A percentile compares a stretch with the other conserved stretches of the same genome.
Conservation (phyloP, 2,113 vertebrate genomes). For the Shinisaurus crocodilurus region DNA sequence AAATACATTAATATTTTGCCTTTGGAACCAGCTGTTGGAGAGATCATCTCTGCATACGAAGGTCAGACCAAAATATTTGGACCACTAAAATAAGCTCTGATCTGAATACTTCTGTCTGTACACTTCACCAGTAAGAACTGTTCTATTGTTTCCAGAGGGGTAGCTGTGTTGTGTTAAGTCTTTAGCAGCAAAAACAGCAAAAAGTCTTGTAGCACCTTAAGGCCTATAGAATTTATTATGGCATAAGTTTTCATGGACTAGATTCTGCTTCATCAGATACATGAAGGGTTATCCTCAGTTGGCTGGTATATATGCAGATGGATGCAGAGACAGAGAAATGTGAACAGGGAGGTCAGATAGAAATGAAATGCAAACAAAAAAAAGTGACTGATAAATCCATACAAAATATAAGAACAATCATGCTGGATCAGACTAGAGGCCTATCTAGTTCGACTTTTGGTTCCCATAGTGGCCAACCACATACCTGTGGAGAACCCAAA, state of each 20-base stretch:
- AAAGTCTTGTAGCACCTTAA: not conserved
- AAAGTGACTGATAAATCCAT: not conserved
- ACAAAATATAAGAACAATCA: not conserved
- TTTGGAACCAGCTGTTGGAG: conserved; percentile 3
- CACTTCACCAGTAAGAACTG: not conserved
- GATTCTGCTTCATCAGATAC: not conserved
- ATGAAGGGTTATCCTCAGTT: no score
- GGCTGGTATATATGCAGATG: not conserved
- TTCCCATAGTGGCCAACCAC: not conserved
- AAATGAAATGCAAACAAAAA: not conserved
- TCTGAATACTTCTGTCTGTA: conserved; percentile 13
- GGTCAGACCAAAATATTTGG: not conserved
- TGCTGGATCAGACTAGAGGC: not conserved
- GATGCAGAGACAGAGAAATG: not conserved
- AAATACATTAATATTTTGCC: conserved; percentile 33
- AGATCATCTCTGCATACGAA: not conserved
- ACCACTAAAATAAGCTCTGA: not conserved
- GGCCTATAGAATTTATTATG: not conserved
- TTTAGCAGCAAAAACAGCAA: not conserved
- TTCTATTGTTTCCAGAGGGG: conserved; percentile 18
- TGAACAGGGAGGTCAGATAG: not conserved
- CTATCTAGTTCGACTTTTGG: not conserved
- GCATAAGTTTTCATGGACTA: not conserved
- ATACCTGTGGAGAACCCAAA: not conserved
- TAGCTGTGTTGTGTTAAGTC: not conserved